Conservation (phyloP, 2,888 invertebrate genomes). For the Micropterix aruncella region DNA sequence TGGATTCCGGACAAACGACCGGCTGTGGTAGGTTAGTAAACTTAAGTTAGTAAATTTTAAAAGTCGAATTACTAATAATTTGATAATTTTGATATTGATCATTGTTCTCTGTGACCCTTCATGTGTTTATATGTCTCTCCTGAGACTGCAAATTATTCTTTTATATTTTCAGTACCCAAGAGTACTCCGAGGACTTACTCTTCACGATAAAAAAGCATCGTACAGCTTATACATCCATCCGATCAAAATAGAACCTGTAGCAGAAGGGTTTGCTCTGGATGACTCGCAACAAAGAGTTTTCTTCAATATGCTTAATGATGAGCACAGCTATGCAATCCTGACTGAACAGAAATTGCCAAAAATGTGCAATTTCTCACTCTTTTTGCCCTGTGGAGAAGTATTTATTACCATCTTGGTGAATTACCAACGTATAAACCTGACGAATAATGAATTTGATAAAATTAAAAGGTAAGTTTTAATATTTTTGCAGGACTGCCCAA, state of each 20-base stretch:
- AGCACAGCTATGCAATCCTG: slow-evolving; percentile 48
- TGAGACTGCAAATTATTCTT: too few species aligned
- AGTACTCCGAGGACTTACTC: too few species aligned
- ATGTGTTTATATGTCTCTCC: too few species aligned
- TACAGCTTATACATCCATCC: slow-evolving; percentile 39
- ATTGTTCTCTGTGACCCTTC: too few species aligned
- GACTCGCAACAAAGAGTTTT: slow-evolving; percentile 36
- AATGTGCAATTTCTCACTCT: slow-evolving; percentile 60
- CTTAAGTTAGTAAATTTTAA: too few species aligned
- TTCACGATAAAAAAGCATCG: too few species aligned
- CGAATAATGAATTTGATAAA: slow-evolving; percentile 29
- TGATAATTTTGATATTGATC: too few species aligned
- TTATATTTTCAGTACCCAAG: too few species aligned
- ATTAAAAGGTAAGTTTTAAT: slow-evolving; percentile 27
- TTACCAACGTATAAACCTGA: slow-evolving; percentile 27
- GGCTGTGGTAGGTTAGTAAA: too few species aligned
- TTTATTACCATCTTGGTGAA: slow-evolving; percentile 35
- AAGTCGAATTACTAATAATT: too few species aligned
- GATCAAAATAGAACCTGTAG: slow-evolving; percentile 34
- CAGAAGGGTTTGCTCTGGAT: slow-evolving; percentile 10
- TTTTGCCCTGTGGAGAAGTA: slow-evolving; percentile 41
- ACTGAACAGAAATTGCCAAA: slow-evolving; percentile 43
- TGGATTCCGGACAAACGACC: too few species aligned
- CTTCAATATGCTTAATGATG: slow-evolving; percentile 34
- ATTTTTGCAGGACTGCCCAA: too few species aligned